A percentile compares a stretch with the other conserved stretches of the same genome.
phyloP scores from a whole-genome alignment of 2,113 vertebrate genomes.

The Hippotragus niger region DNA sequence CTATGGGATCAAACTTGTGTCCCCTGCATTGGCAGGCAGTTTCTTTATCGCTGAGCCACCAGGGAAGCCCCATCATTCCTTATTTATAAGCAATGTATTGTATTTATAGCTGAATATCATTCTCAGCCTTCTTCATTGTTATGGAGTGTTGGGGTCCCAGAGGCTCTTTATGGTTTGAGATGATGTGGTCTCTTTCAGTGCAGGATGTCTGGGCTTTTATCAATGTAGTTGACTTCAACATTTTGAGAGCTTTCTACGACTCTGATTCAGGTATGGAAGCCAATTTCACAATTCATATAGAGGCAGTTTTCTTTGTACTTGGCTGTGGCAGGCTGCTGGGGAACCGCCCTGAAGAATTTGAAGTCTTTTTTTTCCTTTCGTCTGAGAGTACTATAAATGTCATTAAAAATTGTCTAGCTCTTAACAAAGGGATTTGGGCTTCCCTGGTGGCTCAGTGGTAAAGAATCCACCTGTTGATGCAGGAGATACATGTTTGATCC shows the following conservation, averaged over 20 bases:
- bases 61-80: neutral
- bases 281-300: neutral
- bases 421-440: conserved; percentile 7
- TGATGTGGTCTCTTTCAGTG: neutral
- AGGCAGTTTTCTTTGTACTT: neutral
- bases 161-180: neutral
- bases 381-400: neutral
- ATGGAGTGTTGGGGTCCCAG: neutral
- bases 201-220: neutral
- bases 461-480: neutral
- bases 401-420: conserved; percentile 17
- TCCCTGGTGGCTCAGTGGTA: neutral
- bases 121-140: neutral
- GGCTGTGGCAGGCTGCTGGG: neutral
- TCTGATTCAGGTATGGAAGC: neutral
- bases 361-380: neutral
- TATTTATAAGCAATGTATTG: neutral
- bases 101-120: neutral
- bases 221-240: neutral
- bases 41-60: neutral
- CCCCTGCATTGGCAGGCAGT: neutral
- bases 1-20: neutral
- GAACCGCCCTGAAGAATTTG: neutral
- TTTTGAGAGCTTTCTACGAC: neutral
- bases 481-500: neutral